These are phyloP conservation scores for Drosophila lacertosa DNA, from an alignment of 1,140 invertebrate genomes.

Conservation along the genomic window DNA sequence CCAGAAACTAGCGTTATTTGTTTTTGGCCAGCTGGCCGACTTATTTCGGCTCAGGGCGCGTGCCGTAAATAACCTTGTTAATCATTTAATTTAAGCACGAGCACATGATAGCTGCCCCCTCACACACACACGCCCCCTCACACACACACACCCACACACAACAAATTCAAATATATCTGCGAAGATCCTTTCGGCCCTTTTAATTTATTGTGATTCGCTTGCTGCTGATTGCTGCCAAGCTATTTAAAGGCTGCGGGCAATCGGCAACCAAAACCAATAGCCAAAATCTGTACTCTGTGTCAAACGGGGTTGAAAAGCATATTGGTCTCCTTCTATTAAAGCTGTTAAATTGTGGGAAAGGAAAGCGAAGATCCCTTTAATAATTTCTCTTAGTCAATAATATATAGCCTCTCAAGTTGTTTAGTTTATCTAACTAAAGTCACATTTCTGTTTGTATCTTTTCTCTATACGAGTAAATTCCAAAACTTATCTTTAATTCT, in stretches of 20 bases:
- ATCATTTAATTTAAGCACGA: constrained; percentile 79
- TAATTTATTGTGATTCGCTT: constrained; percentile 52
- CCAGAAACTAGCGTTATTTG: background rate
- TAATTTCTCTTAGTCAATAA: too few species aligned
- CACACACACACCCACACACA: constrained; percentile 1
- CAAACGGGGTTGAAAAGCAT: too few species aligned
- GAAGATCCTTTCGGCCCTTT: constrained; percentile 10
- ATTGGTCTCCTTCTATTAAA: too few species aligned
- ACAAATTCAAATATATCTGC: constrained; percentile 7
- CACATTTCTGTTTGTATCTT: too few species aligned
- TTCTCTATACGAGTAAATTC: too few species aligned
- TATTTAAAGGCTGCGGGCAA: constrained; percentile 18
- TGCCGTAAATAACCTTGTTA: constrained; percentile 77
- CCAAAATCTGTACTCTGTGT: background rate
- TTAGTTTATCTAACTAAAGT: too few species aligned
- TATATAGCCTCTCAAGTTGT: too few species aligned
- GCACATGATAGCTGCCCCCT: constrained; percentile 36
- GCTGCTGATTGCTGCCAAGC: constrained; percentile 23
- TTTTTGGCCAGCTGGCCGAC: constrained; percentile 9
- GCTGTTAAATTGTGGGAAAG: too few species aligned
- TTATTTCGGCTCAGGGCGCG: constrained; percentile 29
- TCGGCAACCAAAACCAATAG: constrained; percentile 6
- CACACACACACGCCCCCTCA: constrained; percentile 35
- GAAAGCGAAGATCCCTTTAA: too few species aligned
- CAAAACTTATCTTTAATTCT: background rate